phyloP scores from a whole-genome alignment of 2,888 invertebrate species.

The Apomyelois bistriatella region DNA sequence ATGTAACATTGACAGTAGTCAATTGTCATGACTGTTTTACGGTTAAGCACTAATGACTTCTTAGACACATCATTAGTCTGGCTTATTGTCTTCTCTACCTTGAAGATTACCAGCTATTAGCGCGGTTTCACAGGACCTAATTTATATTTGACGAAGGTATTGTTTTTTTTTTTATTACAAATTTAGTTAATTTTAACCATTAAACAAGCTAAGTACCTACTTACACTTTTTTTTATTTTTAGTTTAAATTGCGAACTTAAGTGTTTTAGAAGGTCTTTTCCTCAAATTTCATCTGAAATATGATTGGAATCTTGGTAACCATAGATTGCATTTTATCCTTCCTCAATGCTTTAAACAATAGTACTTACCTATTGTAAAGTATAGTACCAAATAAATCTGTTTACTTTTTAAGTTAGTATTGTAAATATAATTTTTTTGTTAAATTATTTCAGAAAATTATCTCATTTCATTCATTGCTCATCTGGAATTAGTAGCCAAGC shows the following conservation, averaged over 20 bases:
- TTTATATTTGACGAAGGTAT: not conserved
- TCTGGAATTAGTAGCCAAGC: too few relatives aligned
- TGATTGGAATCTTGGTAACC: not conserved
- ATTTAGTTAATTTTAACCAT: not conserved
- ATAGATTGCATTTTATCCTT: too few relatives aligned
- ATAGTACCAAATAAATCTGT: too few relatives aligned
- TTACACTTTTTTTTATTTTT: not conserved
- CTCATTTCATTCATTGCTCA: too few relatives aligned
- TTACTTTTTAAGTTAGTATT: too few relatives aligned
- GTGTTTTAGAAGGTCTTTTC: not conserved
- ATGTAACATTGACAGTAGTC: not conserved
- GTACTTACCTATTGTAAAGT: too few relatives aligned
- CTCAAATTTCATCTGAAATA: not conserved
- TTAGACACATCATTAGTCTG: slow-evolving; percentile 18
- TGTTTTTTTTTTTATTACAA: not conserved
- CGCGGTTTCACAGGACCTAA: not conserved
- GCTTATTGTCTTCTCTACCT: slow-evolving; percentile 14
- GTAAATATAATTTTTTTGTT: too few relatives aligned
- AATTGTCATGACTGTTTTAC: slow-evolving; percentile 16
- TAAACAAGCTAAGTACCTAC: too few relatives aligned
- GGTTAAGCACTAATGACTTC: slow-evolving; percentile 12
- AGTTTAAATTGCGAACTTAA: not conserved
- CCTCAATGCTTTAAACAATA: too few relatives aligned
- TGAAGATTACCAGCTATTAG: slow-evolving; percentile 5
- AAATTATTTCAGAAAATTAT: too few relatives aligned